A percentile compares a stretch with the other conserved stretches of the same genome.
phyloP scores from a whole-genome alignment of 2,888 invertebrate species.

The Pseudococcus jackbeardsleyi region DNA sequence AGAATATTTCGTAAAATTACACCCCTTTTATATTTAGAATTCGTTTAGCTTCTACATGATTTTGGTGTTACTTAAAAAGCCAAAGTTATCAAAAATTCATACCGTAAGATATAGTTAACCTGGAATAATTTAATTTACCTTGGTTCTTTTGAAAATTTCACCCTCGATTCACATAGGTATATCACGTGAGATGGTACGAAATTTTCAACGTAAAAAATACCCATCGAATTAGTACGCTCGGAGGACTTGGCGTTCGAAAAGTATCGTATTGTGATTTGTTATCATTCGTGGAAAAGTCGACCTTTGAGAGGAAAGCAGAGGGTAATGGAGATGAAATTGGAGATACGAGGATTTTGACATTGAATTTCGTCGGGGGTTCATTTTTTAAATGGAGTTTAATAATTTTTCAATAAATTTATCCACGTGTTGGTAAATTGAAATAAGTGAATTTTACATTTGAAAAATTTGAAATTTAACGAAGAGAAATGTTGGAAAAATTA shows the following conservation, averaged over 20 bases:
- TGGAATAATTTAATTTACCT: background rate
- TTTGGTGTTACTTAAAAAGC: background rate
- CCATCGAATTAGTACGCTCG: background rate
- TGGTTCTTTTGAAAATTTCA: slow-evolving; percentile 7
- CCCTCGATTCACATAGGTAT: background rate
- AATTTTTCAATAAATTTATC: no score
- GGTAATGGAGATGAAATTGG: no score
- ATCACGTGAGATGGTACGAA: background rate
- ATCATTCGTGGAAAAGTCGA: background rate
- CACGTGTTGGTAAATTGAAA: no score
- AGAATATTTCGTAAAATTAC: background rate
- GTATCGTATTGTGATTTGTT: background rate
- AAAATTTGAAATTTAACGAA: no score
- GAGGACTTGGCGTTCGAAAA: background rate
- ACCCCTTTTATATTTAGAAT: background rate
- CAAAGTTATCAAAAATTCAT: slow-evolving; percentile 20
- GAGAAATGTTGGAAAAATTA: no score
- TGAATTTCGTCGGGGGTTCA: no score
- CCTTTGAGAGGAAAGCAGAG: no score
- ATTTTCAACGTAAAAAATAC: background rate
- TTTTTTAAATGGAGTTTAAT: no score
- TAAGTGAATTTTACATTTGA: no score
- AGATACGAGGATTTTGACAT: no score
- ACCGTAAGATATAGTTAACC: background rate
- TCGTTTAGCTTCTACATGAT: background rate